Evolutionary conservation across 2,888 invertebrate genomes (phyloP), one percentile per base, ranked within the genome.

Genomic region (Myathropa florea): DNA sequence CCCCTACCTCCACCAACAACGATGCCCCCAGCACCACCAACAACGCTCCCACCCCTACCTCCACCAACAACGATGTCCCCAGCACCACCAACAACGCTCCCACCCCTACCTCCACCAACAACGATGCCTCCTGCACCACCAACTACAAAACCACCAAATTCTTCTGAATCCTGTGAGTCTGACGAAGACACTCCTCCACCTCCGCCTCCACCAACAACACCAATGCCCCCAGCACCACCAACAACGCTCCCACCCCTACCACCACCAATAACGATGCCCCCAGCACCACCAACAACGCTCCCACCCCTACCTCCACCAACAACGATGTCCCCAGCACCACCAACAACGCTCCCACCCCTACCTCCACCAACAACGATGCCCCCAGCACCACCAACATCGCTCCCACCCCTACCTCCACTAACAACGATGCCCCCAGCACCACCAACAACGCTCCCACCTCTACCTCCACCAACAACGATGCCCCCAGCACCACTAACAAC

Each of bases 141-240:
- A n/a, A n/a, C n/a, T n/a, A n/a, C n/a, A n/a, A n/a, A n/a, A n/a
- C n/a, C n/a, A n/a, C n/a, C n/a, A n/a, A n/a, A n/a, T n/a, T n/a
- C n/a, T n/a, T n/a, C n/a, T n/a, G n/a, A n/a, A n/a, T n/a, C n/a
- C n/a, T n/a, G n/a, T n/a, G n/a, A n/a, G n/a, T n/a, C n/a, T n/a
- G n/a, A n/a, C n/a, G n/a, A n/a, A n/a, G n/a, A n/a, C n/a, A 39
- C 46, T 0, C 53, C 23, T 1, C 46, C 67, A n/a, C 30, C 67
- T 6, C 10, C 30, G 21, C n/a, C 55, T 30, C 23, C 55, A 30
- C 26, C 46, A 53, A 67, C 67, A 28, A 36, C 24, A 7, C n/a
- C n/a, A n/a, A 36, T 71, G 71, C 80, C 18, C 53, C 57, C 72
- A 9, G n/a, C 57, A 33, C n/a, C 30, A 63, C 36, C 61, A 71